Base-by-base conservation (phyloP, 2,113 vertebrate genomes). In the Pao palembangensis region DNA sequence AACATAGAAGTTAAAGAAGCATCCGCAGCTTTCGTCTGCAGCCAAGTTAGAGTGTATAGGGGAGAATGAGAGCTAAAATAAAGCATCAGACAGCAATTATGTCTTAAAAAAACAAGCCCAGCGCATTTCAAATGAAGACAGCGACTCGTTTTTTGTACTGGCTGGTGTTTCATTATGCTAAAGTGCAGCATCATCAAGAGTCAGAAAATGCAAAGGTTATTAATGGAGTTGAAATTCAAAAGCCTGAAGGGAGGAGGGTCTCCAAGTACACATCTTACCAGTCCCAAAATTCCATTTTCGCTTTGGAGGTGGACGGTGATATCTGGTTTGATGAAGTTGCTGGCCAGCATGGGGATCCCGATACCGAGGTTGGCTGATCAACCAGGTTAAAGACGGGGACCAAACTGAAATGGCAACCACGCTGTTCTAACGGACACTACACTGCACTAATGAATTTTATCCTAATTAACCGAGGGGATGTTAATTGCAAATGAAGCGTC, bases 261-360 rank as follows among this genome's bases (percentile, higher is more conserved):
- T 60, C 17, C 49, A 3, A 55, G 34, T 10, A 17, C 31, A 18
- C 1, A 61, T 72, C 94, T 95, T 93, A 99, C 97, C 95, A 98
- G 86, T 77, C 97, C 97, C 71, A 98, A 85, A 80, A 98, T 93
- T 69, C 97, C 96, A 82, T 99, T 99, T 92, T 99, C 97, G 84
- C 96, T 99, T 87, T 99, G 97, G 54, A 99, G 93, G 80, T 98
- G 92, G 49, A 99, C 95, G 8, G 91, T 95, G 80, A 98, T 98
- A 63, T 94, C 89, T 44, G 93, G 91, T 72, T 92, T 94, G 78
- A 99, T 99, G 73, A 94, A 99, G 87, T 98, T 98, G 86, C 97
- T 99, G 67, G 97, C 96, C 89, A 99, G 59, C 83, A 98, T 93
- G 5, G 97, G 97, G 62, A 99, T 99, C 59, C 97, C 97, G 64